These are phyloP conservation scores for Limanda limanda DNA, from an alignment of 2,113 vertebrate species.

Conservation along the genomic window DNA sequence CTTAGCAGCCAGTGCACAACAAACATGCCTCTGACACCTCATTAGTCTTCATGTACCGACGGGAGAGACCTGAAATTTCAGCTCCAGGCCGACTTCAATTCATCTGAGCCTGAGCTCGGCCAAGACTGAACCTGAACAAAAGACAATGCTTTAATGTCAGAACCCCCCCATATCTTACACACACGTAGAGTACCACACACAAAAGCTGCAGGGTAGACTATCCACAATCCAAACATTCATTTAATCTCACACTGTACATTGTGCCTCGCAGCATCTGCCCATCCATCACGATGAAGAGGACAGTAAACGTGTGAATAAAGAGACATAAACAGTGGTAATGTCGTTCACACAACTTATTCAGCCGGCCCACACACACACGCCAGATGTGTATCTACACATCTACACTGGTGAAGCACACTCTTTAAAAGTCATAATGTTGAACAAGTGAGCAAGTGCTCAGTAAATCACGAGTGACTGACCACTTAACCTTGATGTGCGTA, in stretches of 20 bases:
- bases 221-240: not conserved
- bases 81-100: constrained; percentile 1
- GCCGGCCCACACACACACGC: not conserved
- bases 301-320: not conserved
- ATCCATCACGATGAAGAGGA: constrained; percentile 13
- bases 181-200: not conserved
- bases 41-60: constrained; percentile 46
- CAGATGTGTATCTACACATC: not conserved
- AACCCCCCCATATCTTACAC: not conserved
- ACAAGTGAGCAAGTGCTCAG: not conserved
- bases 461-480: constrained; percentile 31
- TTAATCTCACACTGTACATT: constrained; percentile 4
- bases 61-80: constrained; percentile 8
- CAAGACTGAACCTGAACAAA: constrained; percentile 8
- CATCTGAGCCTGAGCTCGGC: not conserved
- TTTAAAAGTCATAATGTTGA: not conserved
- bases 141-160: not conserved
- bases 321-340: constrained; percentile 14
- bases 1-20: constrained; percentile 14
- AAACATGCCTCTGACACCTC: constrained; percentile 46
- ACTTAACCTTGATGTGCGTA: constrained; percentile 22
- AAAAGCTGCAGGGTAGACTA: not conserved
- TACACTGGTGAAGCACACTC: not conserved
- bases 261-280: not conserved
- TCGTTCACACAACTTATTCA: not conserved